Conservation (phyloP, 2,888 invertebrate species). For the Drosophila peninsularis region DNA sequence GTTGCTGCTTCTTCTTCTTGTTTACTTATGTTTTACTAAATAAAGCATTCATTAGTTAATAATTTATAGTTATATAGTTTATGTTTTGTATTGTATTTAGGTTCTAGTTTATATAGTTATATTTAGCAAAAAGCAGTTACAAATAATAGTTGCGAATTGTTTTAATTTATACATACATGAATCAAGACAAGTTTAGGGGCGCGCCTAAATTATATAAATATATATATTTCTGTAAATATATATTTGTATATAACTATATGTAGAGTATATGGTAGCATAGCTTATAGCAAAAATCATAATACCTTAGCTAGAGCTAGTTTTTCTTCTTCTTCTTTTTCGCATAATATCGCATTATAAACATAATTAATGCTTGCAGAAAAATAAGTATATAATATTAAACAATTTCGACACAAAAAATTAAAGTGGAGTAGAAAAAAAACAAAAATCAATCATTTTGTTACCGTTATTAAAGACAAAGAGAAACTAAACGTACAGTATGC, state of each 20-base stretch:
- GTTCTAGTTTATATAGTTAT: conserved; percentile 21
- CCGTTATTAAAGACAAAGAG: conserved; percentile 30
- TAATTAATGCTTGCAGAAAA: conserved; percentile 49
- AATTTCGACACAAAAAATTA: conserved; percentile 62
- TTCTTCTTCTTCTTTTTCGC: not conserved
- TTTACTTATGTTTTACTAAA: conserved; percentile 63
- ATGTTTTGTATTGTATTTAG: conserved; percentile 18
- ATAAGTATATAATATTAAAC: conserved; percentile 51
- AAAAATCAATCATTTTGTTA: conserved; percentile 15
- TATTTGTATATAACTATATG: conserved; percentile 20
- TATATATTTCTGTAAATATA: conserved; percentile 22
- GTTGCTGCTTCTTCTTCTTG: conserved; percentile 23
- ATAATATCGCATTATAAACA: conserved; percentile 25
- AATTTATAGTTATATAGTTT: conserved; percentile 35
- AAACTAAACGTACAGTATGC: conserved; percentile 61
- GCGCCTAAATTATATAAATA: conserved; percentile 42
- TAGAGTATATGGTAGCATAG: conserved; percentile 57
- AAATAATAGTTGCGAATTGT: conserved; percentile 59
- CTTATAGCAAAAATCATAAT: conserved; percentile 77
- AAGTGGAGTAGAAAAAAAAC: conserved; percentile 32
- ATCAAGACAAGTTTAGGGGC: conserved; percentile 52
- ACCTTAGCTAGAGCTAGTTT: conserved; percentile 64
- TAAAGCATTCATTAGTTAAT: conserved; percentile 68
- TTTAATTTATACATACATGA: conserved; percentile 70
- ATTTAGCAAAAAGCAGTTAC: conserved; percentile 62